These are phyloP conservation scores for Syngnathus floridae DNA, from an alignment of 2,113 vertebrate species.

Conservation along the genomic window DNA sequence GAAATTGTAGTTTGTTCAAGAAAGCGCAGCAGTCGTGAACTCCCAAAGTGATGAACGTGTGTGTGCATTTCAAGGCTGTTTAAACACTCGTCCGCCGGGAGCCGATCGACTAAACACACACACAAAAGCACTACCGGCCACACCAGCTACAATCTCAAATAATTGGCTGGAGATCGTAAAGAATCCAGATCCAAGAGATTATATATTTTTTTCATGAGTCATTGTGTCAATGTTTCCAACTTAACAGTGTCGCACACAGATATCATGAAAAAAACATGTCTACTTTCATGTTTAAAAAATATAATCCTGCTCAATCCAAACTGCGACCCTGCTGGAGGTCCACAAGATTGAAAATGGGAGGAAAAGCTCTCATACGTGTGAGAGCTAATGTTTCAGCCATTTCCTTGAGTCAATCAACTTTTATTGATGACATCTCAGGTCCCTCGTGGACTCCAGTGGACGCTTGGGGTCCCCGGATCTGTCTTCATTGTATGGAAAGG, in stretches of 20 bases:
- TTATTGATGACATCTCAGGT: conserved; percentile 1
- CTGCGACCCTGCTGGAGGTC: no score
- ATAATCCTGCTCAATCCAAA: no score
- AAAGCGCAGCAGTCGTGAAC: neutral
- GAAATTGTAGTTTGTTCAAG: neutral
- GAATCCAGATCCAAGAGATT: neutral
- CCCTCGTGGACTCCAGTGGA: neutral
- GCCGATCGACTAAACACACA: neutral
- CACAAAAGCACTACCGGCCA: neutral
- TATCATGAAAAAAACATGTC: neutral
- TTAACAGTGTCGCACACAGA: neutral
- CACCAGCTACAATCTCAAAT: neutral
- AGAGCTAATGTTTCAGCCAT: neutral
- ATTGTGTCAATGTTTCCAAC: neutral
- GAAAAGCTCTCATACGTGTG: no score
- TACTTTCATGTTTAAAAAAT: no score
- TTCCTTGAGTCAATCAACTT: neutral
- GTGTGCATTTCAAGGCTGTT: neutral
- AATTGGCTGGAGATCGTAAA: neutral
- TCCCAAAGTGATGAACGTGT: neutral
- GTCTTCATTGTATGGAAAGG: conserved; percentile 3
- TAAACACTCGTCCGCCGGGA: neutral
- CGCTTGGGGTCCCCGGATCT: neutral
- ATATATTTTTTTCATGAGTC: no score
- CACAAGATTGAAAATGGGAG: no score